Evolutionary conservation across 2,888 invertebrate genomes (phyloP).

Genomic region (Muscina levida): DNA sequence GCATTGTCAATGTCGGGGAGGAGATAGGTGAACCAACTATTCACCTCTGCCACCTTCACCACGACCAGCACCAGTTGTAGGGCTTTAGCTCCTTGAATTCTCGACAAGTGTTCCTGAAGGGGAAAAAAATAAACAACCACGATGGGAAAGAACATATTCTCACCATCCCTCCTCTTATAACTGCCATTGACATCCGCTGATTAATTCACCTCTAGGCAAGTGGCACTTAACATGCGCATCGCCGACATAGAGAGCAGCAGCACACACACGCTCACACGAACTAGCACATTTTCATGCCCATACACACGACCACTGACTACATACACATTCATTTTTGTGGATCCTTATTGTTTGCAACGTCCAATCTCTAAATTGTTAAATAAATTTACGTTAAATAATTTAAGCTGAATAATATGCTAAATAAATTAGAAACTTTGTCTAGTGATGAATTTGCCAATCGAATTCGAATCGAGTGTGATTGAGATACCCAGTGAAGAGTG

Average conservation of each 20-base stretch:
- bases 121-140: conserved; percentile 24
- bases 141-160: conserved; percentile 2
- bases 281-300: conserved; percentile 37
- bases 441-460: too few relatives aligned
- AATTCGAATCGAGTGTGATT: not conserved
- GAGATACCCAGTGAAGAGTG: not conserved
- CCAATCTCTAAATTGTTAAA: conserved; percentile 10
- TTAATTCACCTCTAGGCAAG: conserved; percentile 8
- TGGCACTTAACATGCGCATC: conserved; percentile 52
- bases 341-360: conserved; percentile 55
- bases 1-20: conserved; percentile 39
- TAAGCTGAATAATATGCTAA: not conserved
- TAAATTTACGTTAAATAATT: not conserved
- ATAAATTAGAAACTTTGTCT: not conserved
- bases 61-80: not conserved
- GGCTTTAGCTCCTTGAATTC: not conserved
- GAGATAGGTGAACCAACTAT: conserved; percentile 17
- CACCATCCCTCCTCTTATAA: not conserved
- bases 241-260: conserved; percentile 7
- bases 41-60: conserved; percentile 5
- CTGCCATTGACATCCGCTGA: not conserved
- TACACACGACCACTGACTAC: conserved; percentile 40
- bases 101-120: conserved; percentile 6
- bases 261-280: conserved; percentile 43
- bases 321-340: conserved; percentile 59